Percentiles rank a stretch among this genome's conserved stretches.
These are phyloP conservation scores for Elmis aenea DNA, from an alignment of 2,888 invertebrate species.

Conservation along the genomic window DNA sequence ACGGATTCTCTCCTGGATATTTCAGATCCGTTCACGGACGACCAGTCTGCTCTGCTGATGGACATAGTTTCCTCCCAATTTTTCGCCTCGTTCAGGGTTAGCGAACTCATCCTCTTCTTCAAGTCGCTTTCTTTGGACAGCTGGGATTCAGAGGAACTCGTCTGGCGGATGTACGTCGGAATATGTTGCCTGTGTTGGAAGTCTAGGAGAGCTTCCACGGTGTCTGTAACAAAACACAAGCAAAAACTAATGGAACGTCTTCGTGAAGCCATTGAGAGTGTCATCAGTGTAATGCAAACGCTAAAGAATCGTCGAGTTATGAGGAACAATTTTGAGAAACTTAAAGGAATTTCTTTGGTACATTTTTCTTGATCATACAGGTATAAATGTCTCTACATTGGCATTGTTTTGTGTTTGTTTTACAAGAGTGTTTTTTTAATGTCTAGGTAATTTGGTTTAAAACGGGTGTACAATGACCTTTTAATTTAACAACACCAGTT, in stretches of 20 bases:
- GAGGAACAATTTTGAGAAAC: no score
- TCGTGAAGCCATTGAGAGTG: no score
- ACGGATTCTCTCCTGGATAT: slow-evolving; percentile 39
- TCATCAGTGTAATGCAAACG: no score
- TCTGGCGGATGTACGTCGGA: slow-evolving; percentile 32
- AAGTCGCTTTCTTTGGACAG: slow-evolving; percentile 34
- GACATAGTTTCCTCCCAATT: slow-evolving; percentile 45
- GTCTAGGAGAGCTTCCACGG: slow-evolving; percentile 16
- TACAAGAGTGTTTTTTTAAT: no score
- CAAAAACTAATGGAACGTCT: slow-evolving; percentile 48
- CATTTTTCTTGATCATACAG: no score
- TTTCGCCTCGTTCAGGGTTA: slow-evolving; percentile 51
- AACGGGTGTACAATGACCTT: no score
- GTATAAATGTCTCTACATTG: no score
- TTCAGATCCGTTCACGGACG: slow-evolving; percentile 30
- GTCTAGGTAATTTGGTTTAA: no score
- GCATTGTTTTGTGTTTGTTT: no score
- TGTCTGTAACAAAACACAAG: slow-evolving; percentile 45
- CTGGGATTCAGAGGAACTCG: slow-evolving; percentile 40
- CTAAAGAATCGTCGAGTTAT: no score
- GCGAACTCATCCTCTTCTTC: slow-evolving; percentile 51
- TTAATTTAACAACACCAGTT: no score
- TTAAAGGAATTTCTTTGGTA: no score
- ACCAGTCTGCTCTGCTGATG: slow-evolving; percentile 10
- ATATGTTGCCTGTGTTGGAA: slow-evolving; percentile 11